Conservation (phyloP, 2,888 invertebrate species). For the Mesoligia furuncula region DNA sequence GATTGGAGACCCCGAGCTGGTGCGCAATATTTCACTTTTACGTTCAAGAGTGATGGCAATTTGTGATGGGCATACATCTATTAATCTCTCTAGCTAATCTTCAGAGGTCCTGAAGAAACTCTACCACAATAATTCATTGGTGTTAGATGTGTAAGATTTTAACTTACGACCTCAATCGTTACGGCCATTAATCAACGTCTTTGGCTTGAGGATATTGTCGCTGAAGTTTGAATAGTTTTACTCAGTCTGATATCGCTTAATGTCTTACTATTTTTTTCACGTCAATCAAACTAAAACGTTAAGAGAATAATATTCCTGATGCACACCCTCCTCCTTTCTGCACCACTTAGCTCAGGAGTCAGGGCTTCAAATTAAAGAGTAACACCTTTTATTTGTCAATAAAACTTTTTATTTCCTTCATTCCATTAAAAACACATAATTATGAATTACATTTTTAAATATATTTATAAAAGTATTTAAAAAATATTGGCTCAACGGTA, state of each 20-base stretch:
- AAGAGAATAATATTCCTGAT: neutral
- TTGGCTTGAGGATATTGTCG: constrained; percentile 34
- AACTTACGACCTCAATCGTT: constrained; percentile 51
- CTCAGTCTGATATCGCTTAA: constrained; percentile 27
- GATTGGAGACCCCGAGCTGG: constrained; percentile 5
- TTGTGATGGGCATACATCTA: constrained; percentile 23
- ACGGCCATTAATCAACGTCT: constrained; percentile 50
- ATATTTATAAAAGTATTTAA: too few species aligned
- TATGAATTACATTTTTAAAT: too few species aligned
- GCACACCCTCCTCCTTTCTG: neutral
- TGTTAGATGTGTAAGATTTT: constrained; percentile 48
- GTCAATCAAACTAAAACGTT: constrained; percentile 23
- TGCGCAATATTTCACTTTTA: constrained; percentile 16
- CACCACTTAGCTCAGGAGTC: neutral
- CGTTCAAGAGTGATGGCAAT: constrained; percentile 7
- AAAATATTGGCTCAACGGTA: neutral
- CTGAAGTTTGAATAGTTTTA: constrained; percentile 55
- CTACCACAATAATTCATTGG: constrained; percentile 44
- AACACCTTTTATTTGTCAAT: neutral
- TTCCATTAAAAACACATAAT: neutral
- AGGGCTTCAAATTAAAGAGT: neutral
- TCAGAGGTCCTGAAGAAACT: constrained; percentile 16
- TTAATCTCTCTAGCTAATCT: constrained; percentile 12
- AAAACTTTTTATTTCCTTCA: neutral
- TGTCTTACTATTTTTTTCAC: constrained; percentile 33